A percentile compares a stretch with the other conserved stretches of the same genome.
phyloP scores from a whole-genome alignment of 2,888 invertebrate genomes.

The Mongoloraphidia duomilia region DNA sequence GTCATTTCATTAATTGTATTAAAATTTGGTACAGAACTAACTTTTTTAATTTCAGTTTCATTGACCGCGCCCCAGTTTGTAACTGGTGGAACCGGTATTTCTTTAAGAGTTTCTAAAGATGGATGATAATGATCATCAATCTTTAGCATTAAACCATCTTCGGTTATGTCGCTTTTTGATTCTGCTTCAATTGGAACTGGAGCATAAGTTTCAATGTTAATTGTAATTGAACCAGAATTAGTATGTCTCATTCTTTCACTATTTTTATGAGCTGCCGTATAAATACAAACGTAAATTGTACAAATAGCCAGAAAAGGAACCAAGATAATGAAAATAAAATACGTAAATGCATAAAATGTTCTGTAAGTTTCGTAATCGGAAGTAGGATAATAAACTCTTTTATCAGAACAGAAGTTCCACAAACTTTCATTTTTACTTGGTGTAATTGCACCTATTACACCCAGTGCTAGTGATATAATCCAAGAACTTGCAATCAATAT shows the following conservation, averaged over 20 bases:
- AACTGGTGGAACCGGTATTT: background rate
- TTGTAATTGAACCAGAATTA: constrained; percentile 33
- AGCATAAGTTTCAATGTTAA: constrained; percentile 31
- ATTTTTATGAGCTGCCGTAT: constrained; percentile 60
- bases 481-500: constrained; percentile 34
- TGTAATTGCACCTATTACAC: constrained; percentile 31
- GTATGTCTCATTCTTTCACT: constrained; percentile 41
- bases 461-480: constrained; percentile 31
- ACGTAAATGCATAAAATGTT: constrained; percentile 30
- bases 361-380: constrained; percentile 25
- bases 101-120: constrained; percentile 5
- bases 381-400: constrained; percentile 10
- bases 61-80: background rate
- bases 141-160: constrained; percentile 3
- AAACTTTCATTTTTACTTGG: constrained; percentile 28
- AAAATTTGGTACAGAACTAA: background rate
- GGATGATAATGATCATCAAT: constrained; percentile 3
- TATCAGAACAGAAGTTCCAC: constrained; percentile 28
- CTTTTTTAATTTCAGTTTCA: constrained; percentile 7
- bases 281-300: constrained; percentile 60
- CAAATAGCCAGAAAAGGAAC: constrained; percentile 47
- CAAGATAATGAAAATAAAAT: constrained; percentile 33
- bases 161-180: constrained; percentile 2
- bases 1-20: background rate
- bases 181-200: constrained; percentile 25